These are phyloP conservation scores for Paraplagusia blochii DNA, from an alignment of 2,113 vertebrate genomes.

Conservation along the genomic window DNA sequence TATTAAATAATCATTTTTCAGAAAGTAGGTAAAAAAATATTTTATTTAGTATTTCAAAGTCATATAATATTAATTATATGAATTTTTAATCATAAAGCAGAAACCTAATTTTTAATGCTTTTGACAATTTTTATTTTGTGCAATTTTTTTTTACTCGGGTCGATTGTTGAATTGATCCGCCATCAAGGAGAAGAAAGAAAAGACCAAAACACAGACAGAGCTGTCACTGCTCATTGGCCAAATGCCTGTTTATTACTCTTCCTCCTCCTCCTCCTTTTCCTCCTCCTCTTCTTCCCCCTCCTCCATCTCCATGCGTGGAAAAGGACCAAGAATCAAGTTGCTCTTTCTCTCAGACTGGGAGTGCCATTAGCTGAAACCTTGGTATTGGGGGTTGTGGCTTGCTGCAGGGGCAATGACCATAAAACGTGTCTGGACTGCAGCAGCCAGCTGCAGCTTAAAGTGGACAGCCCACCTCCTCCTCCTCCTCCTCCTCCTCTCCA, in stretches of 20 bases:
- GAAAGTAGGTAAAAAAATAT: too few species aligned
- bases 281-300: too few species aligned
- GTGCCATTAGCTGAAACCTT: constrained; percentile 76
- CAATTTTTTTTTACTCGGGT: constrained; percentile 5
- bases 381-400: constrained; percentile 76
- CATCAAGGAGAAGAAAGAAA: constrained; percentile 25
- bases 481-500: constrained; percentile 10
- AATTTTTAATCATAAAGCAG: too few species aligned
- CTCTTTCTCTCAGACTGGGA: constrained; percentile 67
- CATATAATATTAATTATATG: too few species aligned
- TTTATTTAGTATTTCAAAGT: too few species aligned
- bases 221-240: constrained; percentile 46
- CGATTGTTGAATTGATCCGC: constrained; percentile 28
- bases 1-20: too few species aligned
- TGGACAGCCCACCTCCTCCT: constrained; percentile 34
- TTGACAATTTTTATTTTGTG: not conserved
- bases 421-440: constrained; percentile 75
- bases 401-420: constrained; percentile 73
- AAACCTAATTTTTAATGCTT: too few species aligned
- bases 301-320: constrained; percentile 24
- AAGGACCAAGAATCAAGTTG: constrained; percentile 68
- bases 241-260: constrained; percentile 61
- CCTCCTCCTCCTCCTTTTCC: constrained; percentile 2
- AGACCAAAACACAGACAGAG: constrained; percentile 51
- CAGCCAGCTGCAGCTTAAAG: constrained; percentile 68